Percentiles rank a stretch among this genome's conserved stretches.
These are phyloP conservation scores for Guaruba guarouba DNA, from an alignment of 2,113 vertebrate species.

Conservation along the genomic window DNA sequence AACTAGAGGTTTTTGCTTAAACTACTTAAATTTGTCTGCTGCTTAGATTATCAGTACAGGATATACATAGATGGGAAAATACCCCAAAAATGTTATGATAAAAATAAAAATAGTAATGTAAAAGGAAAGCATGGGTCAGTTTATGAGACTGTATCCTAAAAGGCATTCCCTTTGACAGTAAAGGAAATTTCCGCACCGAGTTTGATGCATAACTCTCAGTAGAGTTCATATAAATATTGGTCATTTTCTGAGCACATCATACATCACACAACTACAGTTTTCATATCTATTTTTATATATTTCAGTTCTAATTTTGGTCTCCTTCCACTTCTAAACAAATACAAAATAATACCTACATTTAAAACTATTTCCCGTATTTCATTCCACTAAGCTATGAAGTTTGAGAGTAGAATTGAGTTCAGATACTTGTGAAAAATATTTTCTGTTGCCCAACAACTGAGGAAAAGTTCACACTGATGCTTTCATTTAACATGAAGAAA, in stretches of 20 bases:
- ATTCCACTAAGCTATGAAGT: not conserved
- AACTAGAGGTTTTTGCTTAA: not conserved
- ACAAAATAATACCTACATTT: not conserved
- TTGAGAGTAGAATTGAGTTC: not conserved
- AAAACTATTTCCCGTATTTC: not conserved
- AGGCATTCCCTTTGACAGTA: not conserved
- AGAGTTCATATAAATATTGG: constrained; percentile 14
- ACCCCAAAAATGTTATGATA: not conserved
- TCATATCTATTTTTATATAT: not conserved
- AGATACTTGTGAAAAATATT: not conserved
- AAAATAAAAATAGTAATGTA: constrained; percentile 2
- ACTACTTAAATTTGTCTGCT: not conserved
- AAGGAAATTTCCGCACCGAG: not conserved
- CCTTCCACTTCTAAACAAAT: not conserved
- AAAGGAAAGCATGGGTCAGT: not conserved
- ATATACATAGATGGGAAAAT: constrained; percentile 37
- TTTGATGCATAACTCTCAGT: constrained; percentile 30
- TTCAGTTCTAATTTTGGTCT: constrained; percentile 21
- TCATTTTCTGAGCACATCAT: constrained; percentile 20
- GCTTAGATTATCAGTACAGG: not conserved
- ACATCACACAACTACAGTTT: not conserved
- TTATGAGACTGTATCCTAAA: constrained; percentile 11
- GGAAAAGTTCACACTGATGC: not conserved
- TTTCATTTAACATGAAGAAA: not conserved
- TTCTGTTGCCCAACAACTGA: not conserved